These are phyloP conservation scores for Luscinia megarhynchos DNA, from an alignment of 2,797 vertebrate genomes.

Conservation along the genomic window DNA sequence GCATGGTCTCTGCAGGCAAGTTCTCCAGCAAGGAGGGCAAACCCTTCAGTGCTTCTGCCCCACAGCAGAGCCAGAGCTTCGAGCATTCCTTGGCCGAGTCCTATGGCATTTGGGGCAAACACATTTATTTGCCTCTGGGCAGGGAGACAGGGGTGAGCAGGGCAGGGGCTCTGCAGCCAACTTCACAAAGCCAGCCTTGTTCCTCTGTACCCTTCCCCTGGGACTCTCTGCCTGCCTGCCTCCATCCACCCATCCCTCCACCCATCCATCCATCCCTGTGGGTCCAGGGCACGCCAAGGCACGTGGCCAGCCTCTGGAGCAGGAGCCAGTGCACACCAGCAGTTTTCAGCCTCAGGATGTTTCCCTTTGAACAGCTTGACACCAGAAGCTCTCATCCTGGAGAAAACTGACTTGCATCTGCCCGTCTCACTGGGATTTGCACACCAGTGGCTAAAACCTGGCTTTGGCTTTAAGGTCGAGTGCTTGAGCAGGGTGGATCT, in stretches of 20 bases:
- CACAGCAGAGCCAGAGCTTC: background rate
- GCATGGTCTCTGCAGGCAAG: background rate
- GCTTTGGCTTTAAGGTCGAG: background rate
- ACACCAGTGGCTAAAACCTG: background rate
- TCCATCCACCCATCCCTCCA: background rate
- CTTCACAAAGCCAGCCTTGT: background rate
- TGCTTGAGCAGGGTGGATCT: background rate
- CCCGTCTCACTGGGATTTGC: background rate
- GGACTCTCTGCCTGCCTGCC: background rate
- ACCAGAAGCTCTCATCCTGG: background rate
- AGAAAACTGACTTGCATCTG: background rate
- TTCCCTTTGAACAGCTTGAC: background rate
- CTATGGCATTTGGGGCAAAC: rapidly evolving
- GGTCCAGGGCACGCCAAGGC: background rate
- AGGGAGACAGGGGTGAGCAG: background rate
- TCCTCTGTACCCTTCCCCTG: background rate
- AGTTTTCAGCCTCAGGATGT: background rate
- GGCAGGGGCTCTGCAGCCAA: background rate
- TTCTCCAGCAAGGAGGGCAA: background rate
- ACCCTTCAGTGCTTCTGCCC: background rate
- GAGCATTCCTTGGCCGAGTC: background rate
- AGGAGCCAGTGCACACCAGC: background rate
- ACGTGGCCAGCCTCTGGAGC: background rate
- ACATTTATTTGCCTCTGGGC: background rate
- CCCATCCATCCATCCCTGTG: background rate